A percentile compares a stretch with the other conserved stretches of the same genome.
Conservation (phyloP, 2,797 vertebrate species). For the Apogon talboti region DNA sequence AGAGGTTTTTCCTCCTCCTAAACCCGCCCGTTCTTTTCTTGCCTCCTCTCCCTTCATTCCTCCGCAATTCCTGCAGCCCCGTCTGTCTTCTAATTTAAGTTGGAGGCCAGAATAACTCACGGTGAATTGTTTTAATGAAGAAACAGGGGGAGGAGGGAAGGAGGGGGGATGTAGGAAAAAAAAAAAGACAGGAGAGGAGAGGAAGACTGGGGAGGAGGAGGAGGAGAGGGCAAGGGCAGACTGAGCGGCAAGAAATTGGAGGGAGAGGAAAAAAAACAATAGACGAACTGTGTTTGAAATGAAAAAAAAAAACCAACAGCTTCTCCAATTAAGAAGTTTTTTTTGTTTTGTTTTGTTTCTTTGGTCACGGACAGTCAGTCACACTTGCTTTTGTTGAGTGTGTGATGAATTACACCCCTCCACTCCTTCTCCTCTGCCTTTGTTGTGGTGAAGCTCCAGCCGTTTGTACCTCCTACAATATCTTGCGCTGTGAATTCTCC, state of each 20-base stretch:
- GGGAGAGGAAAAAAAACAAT: conserved; percentile 56
- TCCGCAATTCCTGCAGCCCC: conserved; percentile 40
- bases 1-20: conserved; percentile 48
- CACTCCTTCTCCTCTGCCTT: conserved; percentile 73
- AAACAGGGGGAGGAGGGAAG: conserved; percentile 38
- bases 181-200: conserved; percentile 21
- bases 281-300: conserved; percentile 58
- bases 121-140: conserved; percentile 81
- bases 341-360: conserved; percentile 73
- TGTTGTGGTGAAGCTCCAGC: conserved; percentile 78
- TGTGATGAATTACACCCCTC: conserved; percentile 82
- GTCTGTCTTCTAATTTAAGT: conserved; percentile 68
- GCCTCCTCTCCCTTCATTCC: conserved; percentile 11
- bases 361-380: conserved; percentile 81
- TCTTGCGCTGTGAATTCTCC: conserved; percentile 76
- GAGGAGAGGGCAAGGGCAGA: conserved; percentile 69
- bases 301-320: conserved; percentile 53
- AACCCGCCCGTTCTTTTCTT: conserved; percentile 15
- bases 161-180: background rate
- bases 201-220: conserved; percentile 13
- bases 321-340: conserved; percentile 81
- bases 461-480: conserved; percentile 78
- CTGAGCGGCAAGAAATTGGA: conserved; percentile 69
- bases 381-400: conserved; percentile 78
- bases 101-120: conserved; percentile 66